Evolutionary conservation across 2,113 vertebrate species (phyloP).

Genomic region (Mesembrinibis cayennensis): DNA sequence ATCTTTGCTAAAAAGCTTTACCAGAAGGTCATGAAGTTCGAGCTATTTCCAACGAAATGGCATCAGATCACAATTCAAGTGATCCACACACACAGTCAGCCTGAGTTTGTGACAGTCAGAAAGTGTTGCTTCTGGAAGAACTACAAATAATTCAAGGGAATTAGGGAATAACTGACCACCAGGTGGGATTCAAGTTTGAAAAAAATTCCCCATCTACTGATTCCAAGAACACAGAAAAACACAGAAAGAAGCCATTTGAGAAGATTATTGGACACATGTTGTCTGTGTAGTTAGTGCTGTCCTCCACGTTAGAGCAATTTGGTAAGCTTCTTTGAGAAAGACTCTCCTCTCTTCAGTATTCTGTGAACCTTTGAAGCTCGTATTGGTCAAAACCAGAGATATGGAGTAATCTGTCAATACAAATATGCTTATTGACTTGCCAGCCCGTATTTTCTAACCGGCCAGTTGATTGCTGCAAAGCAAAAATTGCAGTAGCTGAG

Average conservation of each 20-base stretch:
- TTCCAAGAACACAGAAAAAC: neutral
- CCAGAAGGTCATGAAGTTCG: neutral
- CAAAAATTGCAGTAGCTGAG: neutral
- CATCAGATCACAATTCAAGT: neutral
- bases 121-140: neutral
- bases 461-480: neutral
- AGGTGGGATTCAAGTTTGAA: neutral
- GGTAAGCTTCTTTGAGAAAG: neutral
- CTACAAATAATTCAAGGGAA: neutral
- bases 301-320: neutral
- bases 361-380: neutral
- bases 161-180: neutral
- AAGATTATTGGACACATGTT: neutral
- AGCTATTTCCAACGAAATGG: neutral
- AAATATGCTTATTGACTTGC: neutral
- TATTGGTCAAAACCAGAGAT: neutral
- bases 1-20: neutral
- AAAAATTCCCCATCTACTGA: neutral
- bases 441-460: neutral
- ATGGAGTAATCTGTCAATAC: neutral
- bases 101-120: neutral
- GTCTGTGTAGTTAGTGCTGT: neutral
- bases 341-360: neutral
- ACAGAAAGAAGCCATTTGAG: neutral
- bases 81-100: neutral